Evolutionary conservation across 2,888 invertebrate genomes (phyloP), one percentile per base, ranked within the genome.

Genomic region (Trissolcus japonicus): DNA sequence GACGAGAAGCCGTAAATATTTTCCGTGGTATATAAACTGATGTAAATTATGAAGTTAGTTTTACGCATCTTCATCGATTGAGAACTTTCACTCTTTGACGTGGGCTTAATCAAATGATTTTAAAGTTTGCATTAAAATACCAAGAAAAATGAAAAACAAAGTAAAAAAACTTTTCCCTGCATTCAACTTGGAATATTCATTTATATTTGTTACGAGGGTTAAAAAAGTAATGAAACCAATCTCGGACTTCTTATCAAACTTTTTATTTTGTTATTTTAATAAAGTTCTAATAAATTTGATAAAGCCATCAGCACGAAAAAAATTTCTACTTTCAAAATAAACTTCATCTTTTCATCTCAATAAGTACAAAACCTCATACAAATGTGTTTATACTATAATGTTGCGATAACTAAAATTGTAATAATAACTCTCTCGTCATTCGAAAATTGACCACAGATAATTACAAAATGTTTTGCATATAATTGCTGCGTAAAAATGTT

Each of bases 31-130:
- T 65, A 43, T 55, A 40, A 65, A 65, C 56, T 40, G 21, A 56
- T 65, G 40, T 40, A 65, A 50, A 50, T 50, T 51, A 41, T 41
- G 51, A 66, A 65, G 6, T 50, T 51, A 13, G 21, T 11, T 53
- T 59, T 29, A 41, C 43, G 17, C 43, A 51, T 66, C 57, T 25
- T 59, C 43, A 3, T 19, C 19, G n/a, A 6, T 48, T 16, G n/a
- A 50, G n/a, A 67, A 59, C 67, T 67, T 67, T 67, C 67, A 67
- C 67, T 67, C 19, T 59, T 9, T 35, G 6, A 35, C 29, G 51
- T 21, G 17, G 6, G 13, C 19, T n/a, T 66, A 40, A 56, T 29
- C 50, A 29, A 29, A 53, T 29, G 41, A 14, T 53, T 67, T 19
- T 9, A 16, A 65, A 35, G 35, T 57, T 54, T 55, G 35, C 0